Evolutionary conservation across 2,113 vertebrate genomes (phyloP), one percentile per base, ranked within the genome.

Genomic region (Pampusana beccarii): DNA sequence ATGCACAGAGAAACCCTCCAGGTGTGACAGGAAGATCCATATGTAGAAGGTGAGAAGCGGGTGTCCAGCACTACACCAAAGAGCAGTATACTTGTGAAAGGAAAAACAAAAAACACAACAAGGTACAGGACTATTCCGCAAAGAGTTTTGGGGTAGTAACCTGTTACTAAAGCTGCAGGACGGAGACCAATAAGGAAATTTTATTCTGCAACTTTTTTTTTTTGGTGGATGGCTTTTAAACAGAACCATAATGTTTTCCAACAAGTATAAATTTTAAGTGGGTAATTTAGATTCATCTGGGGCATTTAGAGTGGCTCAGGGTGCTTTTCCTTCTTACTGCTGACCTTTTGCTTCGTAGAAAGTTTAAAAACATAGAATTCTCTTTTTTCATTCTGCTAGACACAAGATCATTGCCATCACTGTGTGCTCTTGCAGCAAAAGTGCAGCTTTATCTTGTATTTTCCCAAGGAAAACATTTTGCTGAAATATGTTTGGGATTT

Each of bases 321-420:
- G 29, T 85, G 14, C 34, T 53, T 93, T 67, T 87, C 24, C 20
- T 79, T 87, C 51, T 91, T 7, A 13, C 25, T 75, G 24, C 31
- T 62, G 34, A 60, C 33, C 36, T 79, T 87, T 85, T 72, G 34
- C 56, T 48, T 82, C 65, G 60, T 5, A 85, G 25, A 56, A 86
- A 53, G 5, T 44, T 90, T 75, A 42, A 67, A 91, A 85, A 75
- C 46, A 56, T 33, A 67, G 94, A 91, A 60, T 65, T 38, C 33
- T 86, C 16, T 62, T 84, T 83, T 88, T 64, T 25, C 18, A 13
- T 95, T 82, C 66, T 69, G 53, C 34, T 71, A 31, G 57, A 58
- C 25, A 29, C 28, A 34, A 66, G n/a, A 13, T 53, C 17, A n/a
- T 75, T 61, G 42, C 26, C 0, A 0, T 82, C 34, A 21, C 9